Conservation (phyloP, 2,888 invertebrate genomes). For the Chouioia cunea region DNA sequence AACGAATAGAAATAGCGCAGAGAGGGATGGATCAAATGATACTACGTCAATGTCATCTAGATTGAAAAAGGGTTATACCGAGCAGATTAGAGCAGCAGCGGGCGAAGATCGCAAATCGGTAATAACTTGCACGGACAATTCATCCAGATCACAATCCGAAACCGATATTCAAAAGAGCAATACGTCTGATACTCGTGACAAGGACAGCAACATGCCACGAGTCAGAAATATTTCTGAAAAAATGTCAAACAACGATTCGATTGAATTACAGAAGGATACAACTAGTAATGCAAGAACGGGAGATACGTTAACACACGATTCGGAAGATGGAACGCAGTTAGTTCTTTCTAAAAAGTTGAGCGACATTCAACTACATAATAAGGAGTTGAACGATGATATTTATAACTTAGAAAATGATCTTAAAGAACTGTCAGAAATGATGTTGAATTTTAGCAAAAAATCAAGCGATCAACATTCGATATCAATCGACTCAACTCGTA, state of each 20-base stretch:
- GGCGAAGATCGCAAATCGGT: no score
- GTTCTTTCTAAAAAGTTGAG: conserved; percentile 57
- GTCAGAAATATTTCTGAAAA: conserved; percentile 53
- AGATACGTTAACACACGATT: conserved; percentile 27
- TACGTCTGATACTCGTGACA: conserved; percentile 42
- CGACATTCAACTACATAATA: conserved; percentile 60
- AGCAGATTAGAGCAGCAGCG: conserved; percentile 35
- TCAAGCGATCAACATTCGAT: conserved; percentile 55
- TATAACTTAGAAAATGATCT: conserved; percentile 63
- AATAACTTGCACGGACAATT: conserved; percentile 14
- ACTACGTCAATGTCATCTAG: conserved; percentile 10
- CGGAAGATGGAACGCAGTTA: conserved; percentile 42
- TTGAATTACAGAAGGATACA: conserved; percentile 36
- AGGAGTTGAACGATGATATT: conserved; percentile 63
- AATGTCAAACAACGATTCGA: conserved; percentile 49
- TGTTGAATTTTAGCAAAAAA: conserved; percentile 62
- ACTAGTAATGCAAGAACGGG: conserved; percentile 29
- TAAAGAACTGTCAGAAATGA: conserved; percentile 63
- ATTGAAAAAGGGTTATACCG: conserved; percentile 22
- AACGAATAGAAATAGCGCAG: conserved; percentile 44
- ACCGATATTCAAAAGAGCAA: conserved; percentile 48
- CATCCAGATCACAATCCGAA: conserved; percentile 47
- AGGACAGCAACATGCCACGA: conserved; percentile 47
- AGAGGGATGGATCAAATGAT: conserved; percentile 30
- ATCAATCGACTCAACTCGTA: conserved; percentile 31